Conservation (phyloP, 2,113 vertebrate species). For the Pelmatolapia mariae region DNA sequence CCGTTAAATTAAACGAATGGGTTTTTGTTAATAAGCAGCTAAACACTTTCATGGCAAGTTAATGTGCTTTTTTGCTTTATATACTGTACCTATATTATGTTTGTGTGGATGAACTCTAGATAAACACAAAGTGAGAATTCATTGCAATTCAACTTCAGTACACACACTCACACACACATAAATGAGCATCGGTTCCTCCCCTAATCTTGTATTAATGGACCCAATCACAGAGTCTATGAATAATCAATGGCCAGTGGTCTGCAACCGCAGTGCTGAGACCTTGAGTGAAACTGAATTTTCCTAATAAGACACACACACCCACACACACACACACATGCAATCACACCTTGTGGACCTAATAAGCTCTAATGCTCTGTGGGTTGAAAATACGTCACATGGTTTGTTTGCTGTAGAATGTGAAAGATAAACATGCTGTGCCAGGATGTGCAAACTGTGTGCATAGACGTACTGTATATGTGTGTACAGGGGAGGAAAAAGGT, state of each 20-base stretch:
- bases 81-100: neutral
- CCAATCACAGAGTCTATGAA: conserved; percentile 76
- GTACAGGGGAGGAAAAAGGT: neutral
- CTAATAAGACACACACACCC: conserved; percentile 62
- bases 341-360: conserved; percentile 65
- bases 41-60: neutral
- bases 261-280: conserved; percentile 68
- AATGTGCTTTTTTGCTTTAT: neutral
- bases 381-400: conserved; percentile 69
- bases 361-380: conserved; percentile 69
- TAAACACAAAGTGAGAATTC: conserved; percentile 43
- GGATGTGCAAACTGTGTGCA: neutral
- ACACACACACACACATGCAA: neutral
- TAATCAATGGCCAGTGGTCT: conserved; percentile 76
- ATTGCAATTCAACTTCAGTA: conserved; percentile 49
- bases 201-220: conserved; percentile 76
- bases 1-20: neutral
- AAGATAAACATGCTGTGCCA: conserved; percentile 66
- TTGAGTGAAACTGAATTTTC: conserved; percentile 73
- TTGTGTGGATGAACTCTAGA: conserved; percentile 6
- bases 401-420: conserved; percentile 73
- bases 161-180: conserved; percentile 24
- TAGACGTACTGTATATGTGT: neutral
- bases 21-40: neutral
- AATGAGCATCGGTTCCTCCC: conserved; percentile 68